Evolutionary conservation across 2,113 vertebrate species (phyloP), one percentile per base, ranked within the genome.

Genomic region (Dunckerocampus dactyliophorus): DNA sequence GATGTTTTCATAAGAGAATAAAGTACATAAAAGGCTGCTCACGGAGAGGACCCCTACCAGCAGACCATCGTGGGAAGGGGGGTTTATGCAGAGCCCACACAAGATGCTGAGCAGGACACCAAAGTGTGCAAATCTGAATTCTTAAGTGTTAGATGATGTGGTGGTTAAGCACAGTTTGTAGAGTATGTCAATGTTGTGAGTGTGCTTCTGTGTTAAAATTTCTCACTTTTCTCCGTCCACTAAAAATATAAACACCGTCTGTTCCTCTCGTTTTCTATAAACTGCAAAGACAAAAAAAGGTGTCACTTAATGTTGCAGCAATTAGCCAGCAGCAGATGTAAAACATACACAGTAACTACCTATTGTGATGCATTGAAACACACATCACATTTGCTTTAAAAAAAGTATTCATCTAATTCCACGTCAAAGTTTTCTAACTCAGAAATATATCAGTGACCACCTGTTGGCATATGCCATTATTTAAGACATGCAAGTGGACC

Each of bases 41-140:
- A 63, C 76, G 47, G 66, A 76, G 62, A 82, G 82, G 67, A 74
- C 78, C 75, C 84, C 77, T 69, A 63, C 74, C 65, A 77, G 80
- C 74, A 78, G 50, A 66, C 65, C 79, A 85, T 82, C 77, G 88
- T 90, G 88, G 80, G 88, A 89, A 90, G 82, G 76, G 45, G 76
- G 60, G 74, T 72, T 31, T 59, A 81, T 52, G 20, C 66, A 59
- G 49, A 67, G 87, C 82, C 87, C 87, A 89, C 88, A 88, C 86
- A 90, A 85, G 87, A 79, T 66, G 88, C 59, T 22, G 47, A 65
- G 75, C 72, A 54, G 50, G 71, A 81, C 62, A 76, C n/a, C 2
- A 9, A 43, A 43, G 39, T 43, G 31, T 34, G 31, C 31, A 34
- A 34, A 34, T 34, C 4, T 34, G 39, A 43, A 43, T 43, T 43